These are phyloP conservation scores for Myathropa florea DNA, from an alignment of 2,888 invertebrate genomes.

Conservation along the genomic window DNA sequence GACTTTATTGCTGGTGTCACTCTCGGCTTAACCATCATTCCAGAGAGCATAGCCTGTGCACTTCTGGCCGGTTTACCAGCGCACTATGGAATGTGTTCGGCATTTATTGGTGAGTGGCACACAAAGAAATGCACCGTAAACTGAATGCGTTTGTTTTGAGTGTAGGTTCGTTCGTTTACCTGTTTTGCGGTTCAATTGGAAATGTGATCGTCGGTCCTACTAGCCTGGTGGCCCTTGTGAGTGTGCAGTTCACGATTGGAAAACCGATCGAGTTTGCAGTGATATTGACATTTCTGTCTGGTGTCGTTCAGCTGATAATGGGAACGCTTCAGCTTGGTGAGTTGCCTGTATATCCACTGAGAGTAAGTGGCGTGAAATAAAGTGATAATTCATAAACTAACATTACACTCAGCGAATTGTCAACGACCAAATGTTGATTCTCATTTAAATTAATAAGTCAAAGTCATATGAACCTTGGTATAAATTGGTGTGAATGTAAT, in stretches of 20 bases:
- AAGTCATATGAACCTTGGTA: not conserved
- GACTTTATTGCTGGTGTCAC: constrained; percentile 94
- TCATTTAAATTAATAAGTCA: not conserved
- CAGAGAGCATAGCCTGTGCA: constrained; percentile 97
- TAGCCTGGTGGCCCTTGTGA: constrained; percentile 89
- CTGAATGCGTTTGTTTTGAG: not conserved
- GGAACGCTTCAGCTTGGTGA: constrained; percentile 89
- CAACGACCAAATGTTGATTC: not conserved
- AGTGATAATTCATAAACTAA: constrained; percentile 12
- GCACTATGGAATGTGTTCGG: constrained; percentile 95
- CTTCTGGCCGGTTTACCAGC: constrained; percentile 91
- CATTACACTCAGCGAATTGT: not conserved
- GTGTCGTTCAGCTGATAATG: constrained; percentile 89
- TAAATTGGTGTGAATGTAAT: constrained; percentile 20
- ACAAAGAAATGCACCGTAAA: not conserved
- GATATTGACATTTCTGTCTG: constrained; percentile 89
- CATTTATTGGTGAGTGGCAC: constrained; percentile 86
- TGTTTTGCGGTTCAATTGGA: constrained; percentile 91
- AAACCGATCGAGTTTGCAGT: constrained; percentile 88
- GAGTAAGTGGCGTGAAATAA: constrained; percentile 10
- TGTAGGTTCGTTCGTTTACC: constrained; percentile 90
- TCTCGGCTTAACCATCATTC: constrained; percentile 94
- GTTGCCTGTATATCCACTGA: not conserved
- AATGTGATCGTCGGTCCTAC: constrained; percentile 95
- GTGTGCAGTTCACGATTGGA: constrained; percentile 87